phyloP scores from a whole-genome alignment of 1,140 invertebrate genomes.

The Microvelia longipes region DNA sequence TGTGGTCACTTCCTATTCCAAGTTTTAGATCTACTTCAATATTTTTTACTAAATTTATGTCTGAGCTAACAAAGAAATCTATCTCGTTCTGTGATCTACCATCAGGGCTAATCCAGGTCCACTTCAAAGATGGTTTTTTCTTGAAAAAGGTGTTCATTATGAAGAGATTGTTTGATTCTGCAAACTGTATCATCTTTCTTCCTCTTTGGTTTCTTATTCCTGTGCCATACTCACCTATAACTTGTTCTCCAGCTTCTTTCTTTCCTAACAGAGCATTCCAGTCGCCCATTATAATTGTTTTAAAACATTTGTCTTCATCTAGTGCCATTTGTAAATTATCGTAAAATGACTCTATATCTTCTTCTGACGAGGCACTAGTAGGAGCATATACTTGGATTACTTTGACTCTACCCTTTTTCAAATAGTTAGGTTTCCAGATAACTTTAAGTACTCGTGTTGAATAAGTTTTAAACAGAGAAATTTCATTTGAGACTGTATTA shows the following conservation, averaged over 20 bases:
- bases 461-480: not conserved
- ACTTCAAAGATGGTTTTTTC: too few relatives aligned
- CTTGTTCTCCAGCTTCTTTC: not conserved
- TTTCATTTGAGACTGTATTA: not conserved
- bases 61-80: too few relatives aligned
- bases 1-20: too few relatives aligned
- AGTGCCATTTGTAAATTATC: conserved; percentile 12
- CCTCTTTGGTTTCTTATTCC: conserved; percentile 25
- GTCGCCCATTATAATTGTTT: conserved; percentile 21
- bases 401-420: conserved; percentile 17
- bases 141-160: too few relatives aligned
- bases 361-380: conserved; percentile 12
- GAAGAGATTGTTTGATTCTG: too few relatives aligned
- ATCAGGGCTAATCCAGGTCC: too few relatives aligned
- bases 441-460: conserved; percentile 14
- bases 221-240: conserved; percentile 19
- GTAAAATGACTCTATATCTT: conserved; percentile 22
- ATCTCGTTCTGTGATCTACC: too few relatives aligned
- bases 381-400: conserved; percentile 28
- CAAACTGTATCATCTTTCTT: conserved; percentile 25
- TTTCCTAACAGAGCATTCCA: conserved; percentile 22
- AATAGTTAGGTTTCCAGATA: conserved; percentile 7
- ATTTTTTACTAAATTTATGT: too few relatives aligned
- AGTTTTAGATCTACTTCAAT: too few relatives aligned
- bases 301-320: conserved; percentile 16